A percentile compares a stretch with the other conserved stretches of the same genome.
Conservation (phyloP, 2,888 invertebrate species). For the Drosophila affinis region DNA sequence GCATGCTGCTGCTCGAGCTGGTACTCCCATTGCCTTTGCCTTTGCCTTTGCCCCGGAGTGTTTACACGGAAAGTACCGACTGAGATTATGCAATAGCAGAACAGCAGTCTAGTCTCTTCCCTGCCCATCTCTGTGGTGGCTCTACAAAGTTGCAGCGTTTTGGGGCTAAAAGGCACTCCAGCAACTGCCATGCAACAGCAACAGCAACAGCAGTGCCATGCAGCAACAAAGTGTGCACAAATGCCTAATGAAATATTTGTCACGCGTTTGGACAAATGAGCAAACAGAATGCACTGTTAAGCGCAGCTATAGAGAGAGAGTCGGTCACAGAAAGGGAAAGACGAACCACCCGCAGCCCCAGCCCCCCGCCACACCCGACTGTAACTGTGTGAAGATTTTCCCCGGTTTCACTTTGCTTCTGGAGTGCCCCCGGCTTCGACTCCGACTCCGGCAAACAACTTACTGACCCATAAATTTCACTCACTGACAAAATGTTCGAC, state of each 20-base stretch:
- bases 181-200: not conserved
- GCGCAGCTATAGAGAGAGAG: constrained; percentile 28
- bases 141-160: constrained; percentile 61
- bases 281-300: constrained; percentile 63
- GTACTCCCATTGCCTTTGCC: constrained; percentile 11
- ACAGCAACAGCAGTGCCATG: not conserved
- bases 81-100: constrained; percentile 55
- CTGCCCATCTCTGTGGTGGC: constrained; percentile 7
- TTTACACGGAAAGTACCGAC: constrained; percentile 33
- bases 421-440: not conserved
- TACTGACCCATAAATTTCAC: constrained; percentile 78
- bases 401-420: constrained; percentile 54
- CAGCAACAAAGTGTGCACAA: constrained; percentile 62
- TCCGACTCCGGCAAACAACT: constrained; percentile 51
- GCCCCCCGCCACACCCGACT: too few species aligned
- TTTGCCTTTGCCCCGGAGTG: constrained; percentile 37
- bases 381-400: constrained; percentile 18
- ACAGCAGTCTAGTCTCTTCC: not conserved
- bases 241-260: constrained; percentile 77
- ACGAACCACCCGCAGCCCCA: too few species aligned
- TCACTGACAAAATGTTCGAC: constrained; percentile 61
- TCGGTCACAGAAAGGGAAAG: too few species aligned
- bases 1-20: constrained; percentile 2
- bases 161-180: constrained; percentile 55
- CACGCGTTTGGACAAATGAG: constrained; percentile 71